phyloP scores from a whole-genome alignment of 2,888 invertebrate genomes.

The Tineola bisselliella region DNA sequence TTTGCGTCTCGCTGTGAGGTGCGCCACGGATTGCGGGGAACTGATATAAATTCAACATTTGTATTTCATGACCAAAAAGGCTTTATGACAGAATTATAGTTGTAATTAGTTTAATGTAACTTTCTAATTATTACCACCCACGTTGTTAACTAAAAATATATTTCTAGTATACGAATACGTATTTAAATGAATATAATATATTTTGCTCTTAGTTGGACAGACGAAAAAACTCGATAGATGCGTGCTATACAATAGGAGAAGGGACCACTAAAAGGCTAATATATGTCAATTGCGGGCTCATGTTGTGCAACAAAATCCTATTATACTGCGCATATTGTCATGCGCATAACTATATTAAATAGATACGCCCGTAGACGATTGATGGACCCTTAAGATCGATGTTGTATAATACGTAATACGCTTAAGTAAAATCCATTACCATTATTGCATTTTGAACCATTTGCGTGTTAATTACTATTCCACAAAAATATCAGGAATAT shows the following conservation, averaged over 20 bases:
- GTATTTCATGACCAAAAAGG: neutral
- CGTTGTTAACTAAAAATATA: neutral
- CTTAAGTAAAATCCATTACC: too few species aligned
- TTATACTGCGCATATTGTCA: slow-evolving; percentile 37
- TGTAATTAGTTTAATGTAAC: slow-evolving; percentile 20
- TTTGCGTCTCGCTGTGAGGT: slow-evolving; percentile 44
- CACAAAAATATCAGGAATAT: too few species aligned
- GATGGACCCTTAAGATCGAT: slow-evolving; percentile 29
- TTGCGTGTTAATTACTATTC: too few species aligned
- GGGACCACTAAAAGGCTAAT: slow-evolving; percentile 48
- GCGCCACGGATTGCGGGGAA: slow-evolving; percentile 39
- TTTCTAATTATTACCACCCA: slow-evolving; percentile 29
- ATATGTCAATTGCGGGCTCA: slow-evolving; percentile 47
- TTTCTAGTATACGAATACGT: neutral
- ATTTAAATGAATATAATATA: neutral
- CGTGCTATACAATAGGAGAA: slow-evolving; percentile 28
- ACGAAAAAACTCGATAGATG: neutral
- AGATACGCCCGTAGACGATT: slow-evolving; percentile 47
- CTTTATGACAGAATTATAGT: slow-evolving; percentile 6
- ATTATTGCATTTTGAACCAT: too few species aligned
- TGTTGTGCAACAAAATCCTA: slow-evolving; percentile 45
- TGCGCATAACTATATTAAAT: slow-evolving; percentile 54
- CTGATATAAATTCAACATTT: slow-evolving; percentile 25
- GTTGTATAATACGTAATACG: neutral
- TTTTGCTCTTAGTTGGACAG: neutral